Percentiles rank a stretch among this genome's conserved stretches.
phyloP scores from a whole-genome alignment of 2,113 vertebrate genomes.

The Scomber colias region DNA sequence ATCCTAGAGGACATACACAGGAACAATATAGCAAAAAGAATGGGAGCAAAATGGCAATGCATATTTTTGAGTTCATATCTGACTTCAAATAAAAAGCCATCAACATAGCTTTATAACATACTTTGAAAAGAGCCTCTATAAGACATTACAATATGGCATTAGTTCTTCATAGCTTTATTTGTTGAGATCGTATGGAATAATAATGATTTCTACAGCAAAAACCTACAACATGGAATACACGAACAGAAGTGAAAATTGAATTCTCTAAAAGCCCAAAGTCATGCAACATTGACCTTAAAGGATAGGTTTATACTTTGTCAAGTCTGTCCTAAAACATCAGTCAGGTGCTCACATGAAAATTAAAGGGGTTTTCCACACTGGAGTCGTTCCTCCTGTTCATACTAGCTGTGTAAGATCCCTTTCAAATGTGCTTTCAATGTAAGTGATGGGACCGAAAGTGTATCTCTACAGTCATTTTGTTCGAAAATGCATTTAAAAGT shows the following conservation, averaged over 20 bases:
- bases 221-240: background rate
- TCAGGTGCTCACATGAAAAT: no score
- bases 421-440: no score
- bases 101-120: background rate
- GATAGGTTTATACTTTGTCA: no score
- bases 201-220: background rate
- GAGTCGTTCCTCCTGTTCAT: no score
- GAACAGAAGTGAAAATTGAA: background rate
- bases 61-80: slow-evolving; percentile 5
- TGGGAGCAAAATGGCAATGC: background rate
- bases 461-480: no score
- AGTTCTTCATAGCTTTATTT: background rate
- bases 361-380: no score
- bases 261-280: background rate
- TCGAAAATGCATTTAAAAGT: no score
- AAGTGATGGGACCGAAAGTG: no score
- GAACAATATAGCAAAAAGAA: slow-evolving; percentile 1
- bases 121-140: background rate
- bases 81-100: background rate
- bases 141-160: background rate
- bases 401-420: no score
- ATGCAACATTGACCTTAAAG: background rate
- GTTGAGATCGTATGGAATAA: background rate
- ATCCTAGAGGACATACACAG: background rate
- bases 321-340: no score